A percentile compares a stretch with the other conserved stretches of the same genome.
phyloP scores from a whole-genome alignment of 2,888 invertebrate species.

The Pseudococcus jackbeardsleyi region DNA sequence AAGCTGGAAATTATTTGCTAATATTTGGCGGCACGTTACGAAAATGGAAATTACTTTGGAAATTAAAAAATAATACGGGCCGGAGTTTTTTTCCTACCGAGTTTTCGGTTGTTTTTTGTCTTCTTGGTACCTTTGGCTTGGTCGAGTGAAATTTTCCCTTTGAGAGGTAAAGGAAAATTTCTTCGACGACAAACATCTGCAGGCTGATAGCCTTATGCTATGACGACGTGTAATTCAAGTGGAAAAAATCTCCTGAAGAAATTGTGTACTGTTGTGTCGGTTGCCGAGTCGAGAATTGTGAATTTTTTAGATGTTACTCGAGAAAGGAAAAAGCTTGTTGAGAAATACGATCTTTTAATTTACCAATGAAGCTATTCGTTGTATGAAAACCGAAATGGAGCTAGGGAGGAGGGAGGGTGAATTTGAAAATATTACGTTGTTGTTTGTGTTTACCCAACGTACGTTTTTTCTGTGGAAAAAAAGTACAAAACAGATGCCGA shows the following conservation, averaged over 20 bases:
- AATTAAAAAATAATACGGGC: conserved; percentile 33
- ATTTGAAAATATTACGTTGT: not conserved
- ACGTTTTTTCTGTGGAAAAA: too few relatives aligned
- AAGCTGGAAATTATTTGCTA: not conserved
- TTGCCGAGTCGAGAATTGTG: not conserved
- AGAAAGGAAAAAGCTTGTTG: not conserved
- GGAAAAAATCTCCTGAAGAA: too few relatives aligned
- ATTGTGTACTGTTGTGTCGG: too few relatives aligned
- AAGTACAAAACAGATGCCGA: too few relatives aligned
- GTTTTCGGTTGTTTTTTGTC: not conserved
- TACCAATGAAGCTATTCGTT: not conserved
- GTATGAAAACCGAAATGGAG: not conserved
- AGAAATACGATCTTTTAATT: conserved; percentile 37
- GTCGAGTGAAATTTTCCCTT: not conserved
- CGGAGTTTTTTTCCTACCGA: not conserved
- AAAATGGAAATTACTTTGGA: conserved; percentile 30
- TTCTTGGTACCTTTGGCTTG: not conserved
- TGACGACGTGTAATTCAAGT: too few relatives aligned
- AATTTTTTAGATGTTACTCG: not conserved
- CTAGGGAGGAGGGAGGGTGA: not conserved
- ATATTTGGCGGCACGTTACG: not conserved
- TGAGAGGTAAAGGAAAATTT: not conserved
- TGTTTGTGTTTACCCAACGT: not conserved
- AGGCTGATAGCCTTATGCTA: not conserved
- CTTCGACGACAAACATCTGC: not conserved